Conservation (phyloP, 2,797 vertebrate genomes). For the Neoniphon sammara region DNA sequence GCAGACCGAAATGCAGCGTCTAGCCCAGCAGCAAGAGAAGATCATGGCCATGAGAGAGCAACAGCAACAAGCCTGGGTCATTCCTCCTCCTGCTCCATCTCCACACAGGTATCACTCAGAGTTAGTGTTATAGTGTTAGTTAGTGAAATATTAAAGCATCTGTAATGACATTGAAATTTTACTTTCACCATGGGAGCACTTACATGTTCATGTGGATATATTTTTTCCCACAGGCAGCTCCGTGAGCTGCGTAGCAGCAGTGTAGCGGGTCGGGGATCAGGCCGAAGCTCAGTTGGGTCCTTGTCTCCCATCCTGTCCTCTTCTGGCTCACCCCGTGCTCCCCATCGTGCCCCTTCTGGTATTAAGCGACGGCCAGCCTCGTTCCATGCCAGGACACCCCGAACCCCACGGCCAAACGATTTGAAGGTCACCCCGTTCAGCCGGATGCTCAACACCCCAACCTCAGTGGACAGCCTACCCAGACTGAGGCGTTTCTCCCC, state of each 20-base stretch:
- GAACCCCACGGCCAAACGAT: constrained; percentile 92
- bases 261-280: constrained; percentile 78
- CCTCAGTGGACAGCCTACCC: constrained; percentile 96
- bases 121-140: neutral
- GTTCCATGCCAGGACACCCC: constrained; percentile 89
- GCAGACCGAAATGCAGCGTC: constrained; percentile 96
- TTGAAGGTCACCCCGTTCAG: constrained; percentile 92
- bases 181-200: neutral
- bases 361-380: constrained; percentile 89
- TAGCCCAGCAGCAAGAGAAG: constrained; percentile 95
- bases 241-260: constrained; percentile 88
- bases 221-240: constrained; percentile 84
- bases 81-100: constrained; percentile 87
- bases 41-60: constrained; percentile 95
- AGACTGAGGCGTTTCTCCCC: constrained; percentile 91
- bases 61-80: constrained; percentile 93
- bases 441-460: constrained; percentile 93
- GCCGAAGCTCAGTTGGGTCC: constrained; percentile 85
- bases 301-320: constrained; percentile 85
- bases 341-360: constrained; percentile 87
- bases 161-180: neutral
- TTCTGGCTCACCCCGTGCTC: constrained; percentile 85
- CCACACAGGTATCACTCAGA: constrained; percentile 72
- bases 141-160: neutral
- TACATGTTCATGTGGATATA: constrained; percentile 30